Evolutionary conservation across 2,113 vertebrate genomes (phyloP).

Genomic region (Hemibagrus wyckioides): DNA sequence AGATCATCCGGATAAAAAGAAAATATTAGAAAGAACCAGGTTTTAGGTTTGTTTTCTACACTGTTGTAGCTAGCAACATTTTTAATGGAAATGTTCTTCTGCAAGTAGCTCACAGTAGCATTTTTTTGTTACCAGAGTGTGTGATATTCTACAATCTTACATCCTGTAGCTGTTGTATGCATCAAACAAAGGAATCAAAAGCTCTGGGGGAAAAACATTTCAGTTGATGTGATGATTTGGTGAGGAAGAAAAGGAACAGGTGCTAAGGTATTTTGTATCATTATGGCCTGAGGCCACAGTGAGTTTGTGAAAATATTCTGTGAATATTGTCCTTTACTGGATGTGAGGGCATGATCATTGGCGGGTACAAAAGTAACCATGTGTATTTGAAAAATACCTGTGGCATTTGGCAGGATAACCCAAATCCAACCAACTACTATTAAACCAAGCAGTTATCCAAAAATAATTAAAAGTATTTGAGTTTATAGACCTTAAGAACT

Average conservation of each 20-base stretch:
- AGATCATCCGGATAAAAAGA: neutral
- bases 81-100: neutral
- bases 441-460: neutral
- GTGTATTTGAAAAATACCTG: neutral
- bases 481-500: neutral
- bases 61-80: neutral
- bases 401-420: neutral
- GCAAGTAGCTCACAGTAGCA: neutral
- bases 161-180: slow-evolving; percentile 7
- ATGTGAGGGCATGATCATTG: neutral
- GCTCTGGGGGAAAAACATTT: slow-evolving; percentile 53
- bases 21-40: neutral
- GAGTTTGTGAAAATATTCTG: neutral
- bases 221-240: slow-evolving; percentile 55
- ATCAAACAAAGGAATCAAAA: slow-evolving; percentile 47
- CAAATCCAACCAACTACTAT: neutral
- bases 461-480: neutral
- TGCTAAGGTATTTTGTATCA: neutral
- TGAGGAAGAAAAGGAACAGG: slow-evolving; percentile 31
- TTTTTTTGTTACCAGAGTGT: neutral
- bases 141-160: neutral
- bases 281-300: slow-evolving; percentile 10
- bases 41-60: neutral
- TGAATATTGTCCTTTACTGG: neutral
- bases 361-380: neutral